Base-by-base conservation (phyloP, 2,113 vertebrate genomes). In the Aix galericulata region DNA sequence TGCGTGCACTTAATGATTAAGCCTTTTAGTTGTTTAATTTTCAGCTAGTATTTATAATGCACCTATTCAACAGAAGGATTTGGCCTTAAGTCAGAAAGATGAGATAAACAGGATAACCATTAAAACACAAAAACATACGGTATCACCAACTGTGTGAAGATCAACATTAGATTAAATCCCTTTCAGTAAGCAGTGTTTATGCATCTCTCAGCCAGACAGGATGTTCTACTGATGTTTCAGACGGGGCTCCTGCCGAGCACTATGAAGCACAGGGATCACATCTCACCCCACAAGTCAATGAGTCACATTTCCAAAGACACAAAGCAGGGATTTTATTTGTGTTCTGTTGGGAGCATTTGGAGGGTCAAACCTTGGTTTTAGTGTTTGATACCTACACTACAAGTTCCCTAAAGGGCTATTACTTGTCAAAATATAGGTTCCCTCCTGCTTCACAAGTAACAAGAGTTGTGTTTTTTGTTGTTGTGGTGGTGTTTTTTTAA, bases 51-150 rank as follows among this genome's bases (percentile, higher is more conserved):
- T 95, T 93, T 79, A 76, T 91, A 88, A 95, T 53, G 69, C 63
- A 89, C 62, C 74, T 82, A 94, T 91, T 91, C 91, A 96, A 82
- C 53, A 87, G 77, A 64, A 89, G 74, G 74, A 87, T 91, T 92
- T 94, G 83, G 88, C 91, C 81, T 76, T 77, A 71, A 94, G 86
- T 92, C 83, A 94, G 77, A 71, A 79, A 93, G 88, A 93, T 48
- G 83, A 94, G 63, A 92, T 95, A 95, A 96, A 97, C 95, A 96
- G 93, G 94, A 97, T 94, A 93, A 90, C 80, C 48, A 92, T 94
- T 93, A 88, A 95, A 77, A 82, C 77, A 79, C 77, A 91, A 92
- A 93, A 93, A 38, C 74, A 38, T 69, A 86, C 2, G 81, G 74
- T 85, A 81, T 94, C 31, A 9, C 88, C 53, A 55, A 89, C 40